phyloP scores from a whole-genome alignment of 2,113 vertebrate genomes.

The Pachycephala philippinensis region DNA sequence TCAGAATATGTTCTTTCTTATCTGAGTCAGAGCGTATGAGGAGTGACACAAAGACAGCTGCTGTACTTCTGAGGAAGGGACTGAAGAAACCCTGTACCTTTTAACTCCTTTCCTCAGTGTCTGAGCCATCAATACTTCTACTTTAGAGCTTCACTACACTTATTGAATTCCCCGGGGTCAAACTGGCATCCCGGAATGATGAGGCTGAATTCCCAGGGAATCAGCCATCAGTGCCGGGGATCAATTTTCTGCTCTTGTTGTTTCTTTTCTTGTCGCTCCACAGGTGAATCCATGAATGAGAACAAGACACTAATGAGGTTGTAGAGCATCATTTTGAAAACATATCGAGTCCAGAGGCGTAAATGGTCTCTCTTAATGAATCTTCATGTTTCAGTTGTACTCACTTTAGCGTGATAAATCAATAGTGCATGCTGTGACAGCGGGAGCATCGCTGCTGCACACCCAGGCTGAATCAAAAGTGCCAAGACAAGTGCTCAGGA shows the following conservation, averaged over 20 bases:
- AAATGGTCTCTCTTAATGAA: neutral
- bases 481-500: neutral
- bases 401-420: neutral
- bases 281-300: slow-evolving; percentile 2
- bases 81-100: neutral
- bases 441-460: neutral
- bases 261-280: neutral
- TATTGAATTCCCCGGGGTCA: neutral
- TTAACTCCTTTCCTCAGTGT: neutral
- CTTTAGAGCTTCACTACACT: neutral
- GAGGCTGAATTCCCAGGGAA: neutral
- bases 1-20: neutral
- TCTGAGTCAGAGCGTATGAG: neutral
- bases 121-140: neutral
- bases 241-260: neutral
- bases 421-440: neutral
- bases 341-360: neutral
- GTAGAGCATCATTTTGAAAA: neutral
- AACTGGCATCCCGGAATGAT: neutral
- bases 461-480: neutral
- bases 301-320: slow-evolving; percentile 12
- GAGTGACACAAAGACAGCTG: neutral
- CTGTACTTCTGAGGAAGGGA: neutral
- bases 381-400: neutral
- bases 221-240: neutral